phyloP scores from a whole-genome alignment of 1,140 invertebrate genomes.

The Leguminivora glycinivorella region DNA sequence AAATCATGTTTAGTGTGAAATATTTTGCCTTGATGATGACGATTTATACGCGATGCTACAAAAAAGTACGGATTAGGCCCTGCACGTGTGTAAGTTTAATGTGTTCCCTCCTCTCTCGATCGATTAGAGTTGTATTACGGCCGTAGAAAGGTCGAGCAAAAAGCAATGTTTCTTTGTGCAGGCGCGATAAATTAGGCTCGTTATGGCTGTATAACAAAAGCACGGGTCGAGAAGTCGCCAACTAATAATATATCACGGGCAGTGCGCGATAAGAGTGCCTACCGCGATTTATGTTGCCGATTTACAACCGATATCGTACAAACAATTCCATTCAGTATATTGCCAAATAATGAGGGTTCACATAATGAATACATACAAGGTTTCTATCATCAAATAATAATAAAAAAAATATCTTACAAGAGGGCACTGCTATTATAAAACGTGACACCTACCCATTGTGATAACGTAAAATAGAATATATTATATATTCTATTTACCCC shows the following conservation, averaged over 20 bases:
- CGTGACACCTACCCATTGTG: too few species aligned
- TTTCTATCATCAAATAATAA: too few species aligned
- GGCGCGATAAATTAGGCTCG: slow-evolving; percentile 64
- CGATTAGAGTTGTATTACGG: not conserved
- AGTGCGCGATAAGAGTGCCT: slow-evolving; percentile 48
- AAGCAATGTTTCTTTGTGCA: slow-evolving; percentile 36
- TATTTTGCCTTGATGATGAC: too few species aligned
- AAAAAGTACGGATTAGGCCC: too few species aligned
- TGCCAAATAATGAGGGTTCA: slow-evolving; percentile 16
- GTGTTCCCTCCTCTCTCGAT: slow-evolving; percentile 28
- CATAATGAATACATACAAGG: not conserved
- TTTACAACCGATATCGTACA: slow-evolving; percentile 43
- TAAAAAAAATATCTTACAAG: too few species aligned
- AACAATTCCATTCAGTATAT: slow-evolving; percentile 28
- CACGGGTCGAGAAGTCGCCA: slow-evolving; percentile 52
- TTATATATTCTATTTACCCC: too few species aligned
- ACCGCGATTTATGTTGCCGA: slow-evolving; percentile 53
- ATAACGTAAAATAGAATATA: too few species aligned
- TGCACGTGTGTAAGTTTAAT: too few species aligned
- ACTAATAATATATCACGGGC: slow-evolving; percentile 58
- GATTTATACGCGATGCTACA: too few species aligned
- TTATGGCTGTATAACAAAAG: slow-evolving; percentile 65
- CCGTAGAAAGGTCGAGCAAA: slow-evolving; percentile 33
- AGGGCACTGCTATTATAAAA: too few species aligned
- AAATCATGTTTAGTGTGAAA: too few species aligned